Evolutionary conservation across 1,140 invertebrate species (phyloP).

Genomic region (Neotoxoptera formosana): DNA sequence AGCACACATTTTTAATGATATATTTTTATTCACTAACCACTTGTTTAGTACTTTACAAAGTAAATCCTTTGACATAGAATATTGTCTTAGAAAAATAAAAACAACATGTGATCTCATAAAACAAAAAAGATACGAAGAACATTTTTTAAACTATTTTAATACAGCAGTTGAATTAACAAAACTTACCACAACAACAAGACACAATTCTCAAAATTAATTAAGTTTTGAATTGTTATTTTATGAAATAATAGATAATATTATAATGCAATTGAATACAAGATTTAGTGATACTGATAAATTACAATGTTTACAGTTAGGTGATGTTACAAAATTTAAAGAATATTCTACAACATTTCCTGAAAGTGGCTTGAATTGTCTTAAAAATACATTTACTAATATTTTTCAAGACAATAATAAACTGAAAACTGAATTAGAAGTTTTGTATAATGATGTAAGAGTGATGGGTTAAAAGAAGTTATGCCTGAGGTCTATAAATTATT

Average conservation of each 20-base stretch:
- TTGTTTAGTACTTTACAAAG: not conserved
- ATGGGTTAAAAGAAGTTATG: not conserved
- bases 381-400: not conserved
- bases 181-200: not conserved
- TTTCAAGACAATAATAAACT: too few species aligned
- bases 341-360: not conserved
- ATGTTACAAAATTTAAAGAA: not conserved
- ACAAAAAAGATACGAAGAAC: not conserved
- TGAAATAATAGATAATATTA: not conserved
- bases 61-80: not conserved
- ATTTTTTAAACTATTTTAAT: not conserved
- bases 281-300: constrained; percentile 10
- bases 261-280: not conserved
- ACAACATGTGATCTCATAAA: not conserved
- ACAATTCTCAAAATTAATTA: not conserved
- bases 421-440: too few species aligned
- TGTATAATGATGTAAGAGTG: too few species aligned
- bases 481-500: constrained; percentile 6
- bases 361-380: not conserved
- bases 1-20: constrained; percentile 9
- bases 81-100: constrained; percentile 11
- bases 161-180: not conserved
- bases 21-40: not conserved
- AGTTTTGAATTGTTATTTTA: too few species aligned
- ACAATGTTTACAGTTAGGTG: not conserved